Conservation (phyloP, 2,888 invertebrate genomes). For the Tenthredo scrophulariae region DNA sequence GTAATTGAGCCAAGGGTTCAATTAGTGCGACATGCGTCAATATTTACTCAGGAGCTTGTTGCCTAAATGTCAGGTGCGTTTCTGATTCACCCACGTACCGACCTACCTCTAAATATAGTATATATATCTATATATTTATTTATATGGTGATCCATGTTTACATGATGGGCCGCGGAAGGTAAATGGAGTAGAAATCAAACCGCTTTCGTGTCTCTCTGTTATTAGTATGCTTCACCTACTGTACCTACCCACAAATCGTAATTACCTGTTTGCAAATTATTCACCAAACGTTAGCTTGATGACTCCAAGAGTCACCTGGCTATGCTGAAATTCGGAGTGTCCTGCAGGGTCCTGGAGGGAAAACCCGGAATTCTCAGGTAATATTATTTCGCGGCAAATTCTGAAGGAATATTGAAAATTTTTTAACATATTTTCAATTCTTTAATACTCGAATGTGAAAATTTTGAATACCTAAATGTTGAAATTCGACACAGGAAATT, state of each 20-base stretch:
- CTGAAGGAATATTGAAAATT: background rate
- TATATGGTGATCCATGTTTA: background rate
- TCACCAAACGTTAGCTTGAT: background rate
- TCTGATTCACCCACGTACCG: constrained; percentile 13
- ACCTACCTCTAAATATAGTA: background rate
- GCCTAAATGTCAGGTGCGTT: constrained; percentile 44
- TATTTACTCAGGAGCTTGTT: constrained; percentile 12
- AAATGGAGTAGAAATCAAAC: constrained; percentile 12
- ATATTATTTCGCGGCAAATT: background rate
- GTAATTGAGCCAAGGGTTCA: constrained; percentile 48
- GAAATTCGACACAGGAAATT: no score
- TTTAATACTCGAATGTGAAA: background rate
- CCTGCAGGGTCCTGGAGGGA: no score
- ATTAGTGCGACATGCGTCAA: constrained; percentile 35
- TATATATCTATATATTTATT: background rate
- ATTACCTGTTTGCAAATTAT: background rate
- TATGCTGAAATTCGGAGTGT: background rate
- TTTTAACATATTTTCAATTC: background rate
- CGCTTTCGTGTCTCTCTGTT: background rate
- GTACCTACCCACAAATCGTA: background rate
- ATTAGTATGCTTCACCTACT: background rate
- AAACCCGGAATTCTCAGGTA: background rate
- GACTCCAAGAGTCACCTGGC: background rate
- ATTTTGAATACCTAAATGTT: background rate
- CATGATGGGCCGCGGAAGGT: background rate